Percentiles rank a stretch among this genome's conserved stretches.
Conservation (phyloP, 2,797 vertebrate genomes). For the Emydoidea blandingii region DNA sequence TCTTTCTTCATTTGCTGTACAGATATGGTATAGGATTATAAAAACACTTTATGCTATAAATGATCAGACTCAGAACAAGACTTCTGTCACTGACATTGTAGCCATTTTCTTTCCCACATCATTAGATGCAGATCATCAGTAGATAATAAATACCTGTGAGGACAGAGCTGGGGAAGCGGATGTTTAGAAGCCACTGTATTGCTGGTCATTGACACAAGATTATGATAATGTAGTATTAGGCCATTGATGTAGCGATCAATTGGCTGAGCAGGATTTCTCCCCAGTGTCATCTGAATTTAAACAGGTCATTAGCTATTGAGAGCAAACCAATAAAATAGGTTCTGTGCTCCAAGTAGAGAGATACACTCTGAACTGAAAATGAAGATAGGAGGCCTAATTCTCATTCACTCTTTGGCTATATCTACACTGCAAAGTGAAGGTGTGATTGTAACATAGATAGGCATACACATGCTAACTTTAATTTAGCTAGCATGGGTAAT, state of each 20-base stretch:
- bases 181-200: not conserved
- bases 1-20: not conserved
- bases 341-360: not conserved
- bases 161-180: not conserved
- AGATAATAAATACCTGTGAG: not conserved
- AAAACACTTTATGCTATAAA: not conserved
- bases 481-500: not conserved
- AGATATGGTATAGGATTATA: not conserved
- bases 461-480: not conserved
- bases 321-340: not conserved
- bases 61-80: not conserved
- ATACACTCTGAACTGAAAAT: not conserved
- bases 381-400: rapidly evolving
- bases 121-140: not conserved
- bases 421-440: not conserved
- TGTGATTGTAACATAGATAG: not conserved
- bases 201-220: rapidly evolving
- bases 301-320: not conserved
- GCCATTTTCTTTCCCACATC: not conserved
- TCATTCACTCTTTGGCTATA: not conserved
- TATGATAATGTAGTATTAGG: rapidly evolving
- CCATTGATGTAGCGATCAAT: rapidly evolving
- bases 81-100: not conserved
- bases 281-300: not conserved
- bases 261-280: not conserved